Base-by-base conservation (phyloP, 2,888 invertebrate genomes). In the Tupiocoris notatus region DNA sequence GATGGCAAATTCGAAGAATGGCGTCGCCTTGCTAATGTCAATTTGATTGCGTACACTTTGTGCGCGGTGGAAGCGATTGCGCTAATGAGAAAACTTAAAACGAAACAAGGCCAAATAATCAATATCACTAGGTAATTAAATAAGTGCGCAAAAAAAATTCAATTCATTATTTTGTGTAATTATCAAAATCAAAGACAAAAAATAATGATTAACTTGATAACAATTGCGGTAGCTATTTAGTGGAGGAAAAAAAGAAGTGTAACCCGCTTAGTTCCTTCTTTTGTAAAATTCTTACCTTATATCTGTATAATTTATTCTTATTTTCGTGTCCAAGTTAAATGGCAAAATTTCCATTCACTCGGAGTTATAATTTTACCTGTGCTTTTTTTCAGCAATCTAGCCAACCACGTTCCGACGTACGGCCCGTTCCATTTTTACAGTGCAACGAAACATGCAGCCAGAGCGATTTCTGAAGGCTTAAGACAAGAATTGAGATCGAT, bases 371-470 rank as follows among this genome's bases (percentile, higher is more conserved):
- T n/a, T n/a, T n/a, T n/a, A n/a, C n/a, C n/a, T n/a, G n/a, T n/a
- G n/a, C n/a, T n/a, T n/a, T n/a, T 77, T 78, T 76, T 16, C 77
- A 81, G 81, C 61, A 81, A 80, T 78, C 62, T 79, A 54, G 80
- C 80, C 0, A 78, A 80, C 62, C 75, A 74, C 70, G 80, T 80
- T 7, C 80, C 81, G 7, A 59, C 78, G 16, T 80, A 79, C 17
- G 79, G 77, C 9, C 79, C 80, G 1, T 80, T 81, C 18, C 81
- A 81, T 68, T 81, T 85, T 80, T 86, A 86, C 80, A 80, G 83
- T 6, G 85, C 84, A 0, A 84, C 86, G 3, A 86, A 86, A 80
- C 84, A 82, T 79, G 85, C 85, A 12, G 84, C 85, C 1, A 83
- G 82, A 24, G 84, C 85, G 1, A 78, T 86, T 1, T 82, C 84